These are phyloP conservation scores for Sipha flava DNA, from an alignment of 1,140 invertebrate genomes.

Conservation along the genomic window DNA sequence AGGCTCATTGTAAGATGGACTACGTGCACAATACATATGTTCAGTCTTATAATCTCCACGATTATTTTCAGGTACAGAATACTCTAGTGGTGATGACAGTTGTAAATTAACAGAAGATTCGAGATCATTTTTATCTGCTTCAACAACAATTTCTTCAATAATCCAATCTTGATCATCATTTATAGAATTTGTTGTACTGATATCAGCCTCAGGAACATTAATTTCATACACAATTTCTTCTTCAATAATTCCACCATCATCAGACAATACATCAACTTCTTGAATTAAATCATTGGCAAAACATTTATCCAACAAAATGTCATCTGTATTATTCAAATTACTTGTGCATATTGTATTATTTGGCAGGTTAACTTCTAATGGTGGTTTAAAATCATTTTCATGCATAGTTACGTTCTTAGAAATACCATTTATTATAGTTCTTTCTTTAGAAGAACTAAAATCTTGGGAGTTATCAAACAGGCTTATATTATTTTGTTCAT, in stretches of 20 bases:
- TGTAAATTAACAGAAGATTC: background rate
- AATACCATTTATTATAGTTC: background rate
- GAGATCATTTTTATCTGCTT: background rate
- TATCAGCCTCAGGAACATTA: background rate
- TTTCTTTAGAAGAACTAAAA: background rate
- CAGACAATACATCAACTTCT: background rate
- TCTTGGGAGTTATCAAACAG: background rate
- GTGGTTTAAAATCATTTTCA: background rate
- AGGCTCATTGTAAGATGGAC: background rate
- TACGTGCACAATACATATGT: slow-evolving; percentile 3
- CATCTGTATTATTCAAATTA: background rate
- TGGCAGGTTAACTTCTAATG: background rate
- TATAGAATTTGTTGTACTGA: background rate
- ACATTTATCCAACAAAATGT: background rate
- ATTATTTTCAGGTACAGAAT: background rate
- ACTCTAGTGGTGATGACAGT: background rate
- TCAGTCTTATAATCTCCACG: background rate
- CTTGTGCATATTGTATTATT: background rate
- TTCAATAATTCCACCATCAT: background rate
- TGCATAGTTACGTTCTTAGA: background rate
- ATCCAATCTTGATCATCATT: background rate
- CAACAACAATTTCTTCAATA: background rate
- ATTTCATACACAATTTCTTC: background rate
- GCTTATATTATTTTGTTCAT: background rate
- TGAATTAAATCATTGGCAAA: slow-evolving; percentile 6